Conservation (phyloP, 2,888 invertebrate genomes). For the Chrysolina oricalcia region DNA sequence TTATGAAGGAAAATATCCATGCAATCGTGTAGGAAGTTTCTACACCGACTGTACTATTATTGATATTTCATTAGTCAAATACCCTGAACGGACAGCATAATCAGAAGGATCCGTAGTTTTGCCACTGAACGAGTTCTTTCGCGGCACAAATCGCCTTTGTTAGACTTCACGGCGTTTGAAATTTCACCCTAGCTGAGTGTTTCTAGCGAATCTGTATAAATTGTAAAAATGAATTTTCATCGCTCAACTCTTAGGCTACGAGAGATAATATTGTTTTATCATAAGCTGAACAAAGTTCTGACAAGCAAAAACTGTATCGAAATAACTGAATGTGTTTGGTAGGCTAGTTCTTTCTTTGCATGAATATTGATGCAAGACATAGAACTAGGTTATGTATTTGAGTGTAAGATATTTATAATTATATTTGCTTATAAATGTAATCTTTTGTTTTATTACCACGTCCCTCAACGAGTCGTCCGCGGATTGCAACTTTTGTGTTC, state of each 20-base stretch:
- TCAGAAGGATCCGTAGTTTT: not conserved
- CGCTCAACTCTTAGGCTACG: conserved; percentile 64
- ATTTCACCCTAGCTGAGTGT: conserved; percentile 17
- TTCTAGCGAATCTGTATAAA: conserved; percentile 44
- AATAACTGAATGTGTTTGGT: conserved; percentile 70
- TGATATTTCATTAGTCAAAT: no score
- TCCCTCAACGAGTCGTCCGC: no score
- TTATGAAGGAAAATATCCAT: no score
- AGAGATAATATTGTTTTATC: conserved; percentile 57
- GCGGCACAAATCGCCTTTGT: not conserved
- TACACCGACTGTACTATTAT: no score
- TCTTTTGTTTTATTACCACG: not conserved
- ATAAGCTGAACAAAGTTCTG: conserved; percentile 68
- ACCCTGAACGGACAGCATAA: not conserved
- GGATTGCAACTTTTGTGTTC: no score
- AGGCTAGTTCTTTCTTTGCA: conserved; percentile 68
- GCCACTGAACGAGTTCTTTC: not conserved
- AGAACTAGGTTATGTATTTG: conserved; percentile 71
- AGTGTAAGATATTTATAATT: conserved; percentile 74
- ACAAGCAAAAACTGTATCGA: conserved; percentile 59
- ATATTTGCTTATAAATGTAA: conserved; percentile 73
- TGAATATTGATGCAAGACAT: conserved; percentile 65
- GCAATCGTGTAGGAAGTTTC: no score
- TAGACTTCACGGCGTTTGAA: conserved; percentile 4
- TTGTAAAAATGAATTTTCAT: conserved; percentile 58